phyloP scores from a whole-genome alignment of 1,140 invertebrate species.

The Tetramorium alpestre region DNA sequence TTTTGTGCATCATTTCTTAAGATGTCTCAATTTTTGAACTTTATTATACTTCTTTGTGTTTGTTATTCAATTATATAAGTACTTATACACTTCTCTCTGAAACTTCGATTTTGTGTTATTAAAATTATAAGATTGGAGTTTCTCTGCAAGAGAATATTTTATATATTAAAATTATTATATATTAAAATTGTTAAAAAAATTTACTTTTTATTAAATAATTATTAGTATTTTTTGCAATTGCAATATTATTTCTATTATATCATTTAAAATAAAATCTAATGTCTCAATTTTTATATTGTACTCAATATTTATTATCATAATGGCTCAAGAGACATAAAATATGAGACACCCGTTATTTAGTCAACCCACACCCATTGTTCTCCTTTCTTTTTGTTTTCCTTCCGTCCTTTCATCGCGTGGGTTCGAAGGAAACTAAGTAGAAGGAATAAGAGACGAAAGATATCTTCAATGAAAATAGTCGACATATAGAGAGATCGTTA shows the following conservation, averaged over 20 bases:
- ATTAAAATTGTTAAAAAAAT: background rate
- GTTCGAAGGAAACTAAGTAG: background rate
- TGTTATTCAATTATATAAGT: background rate
- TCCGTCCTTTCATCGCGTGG: conserved; percentile 1
- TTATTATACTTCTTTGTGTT: background rate
- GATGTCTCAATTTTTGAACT: background rate
- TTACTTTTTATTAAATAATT: background rate
- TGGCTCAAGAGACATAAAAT: background rate
- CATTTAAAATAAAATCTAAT: background rate
- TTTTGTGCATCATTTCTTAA: background rate
- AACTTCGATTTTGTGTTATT: background rate
- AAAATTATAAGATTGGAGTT: background rate
- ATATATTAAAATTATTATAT: no score
- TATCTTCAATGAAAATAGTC: background rate
- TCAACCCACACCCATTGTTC: conserved; percentile 68
- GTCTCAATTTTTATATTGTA: background rate
- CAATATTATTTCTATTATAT: background rate
- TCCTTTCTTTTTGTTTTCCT: conserved; percentile 52
- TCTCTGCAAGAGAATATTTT: background rate
- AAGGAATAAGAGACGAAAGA: conserved; percentile 23
- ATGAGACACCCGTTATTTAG: conserved; percentile 53
- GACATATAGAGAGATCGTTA: background rate
- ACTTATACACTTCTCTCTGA: background rate
- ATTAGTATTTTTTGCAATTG: background rate
- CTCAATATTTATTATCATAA: background rate